Evolutionary conservation across 2,888 invertebrate genomes (phyloP).

Genomic region (Zaprionus lineosus): DNA sequence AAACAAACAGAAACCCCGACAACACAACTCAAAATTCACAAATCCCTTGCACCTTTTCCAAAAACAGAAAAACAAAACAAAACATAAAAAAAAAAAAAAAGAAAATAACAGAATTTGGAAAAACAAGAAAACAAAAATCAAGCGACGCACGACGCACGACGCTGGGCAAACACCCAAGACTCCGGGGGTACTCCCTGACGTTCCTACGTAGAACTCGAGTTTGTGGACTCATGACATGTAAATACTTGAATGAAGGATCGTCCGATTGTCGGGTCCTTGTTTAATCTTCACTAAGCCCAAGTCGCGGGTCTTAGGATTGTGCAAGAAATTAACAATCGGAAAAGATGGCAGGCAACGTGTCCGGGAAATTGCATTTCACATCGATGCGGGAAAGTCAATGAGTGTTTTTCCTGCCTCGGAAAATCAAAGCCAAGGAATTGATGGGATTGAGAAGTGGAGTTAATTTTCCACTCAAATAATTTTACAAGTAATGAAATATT

Average conservation of each 20-base stretch:
- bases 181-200: too few species aligned
- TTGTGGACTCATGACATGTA: slow-evolving; percentile 24
- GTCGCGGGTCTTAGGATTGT: slow-evolving; percentile 60
- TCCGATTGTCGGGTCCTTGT: slow-evolving; percentile 43
- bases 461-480: too few species aligned
- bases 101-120: too few species aligned
- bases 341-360: slow-evolving; percentile 34
- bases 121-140: slow-evolving; percentile 31
- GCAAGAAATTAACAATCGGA: slow-evolving; percentile 70
- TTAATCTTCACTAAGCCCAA: slow-evolving; percentile 62
- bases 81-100: slow-evolving; percentile 10
- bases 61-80: slow-evolving; percentile 24
- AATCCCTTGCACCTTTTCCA: slow-evolving; percentile 63
- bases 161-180: slow-evolving; percentile 44
- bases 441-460: too few species aligned
- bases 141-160: slow-evolving; percentile 68
- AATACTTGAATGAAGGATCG: slow-evolving; percentile 31
- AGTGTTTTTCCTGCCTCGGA: too few species aligned
- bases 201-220: slow-evolving; percentile 48
- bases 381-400: neutral
- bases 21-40: slow-evolving; percentile 37
- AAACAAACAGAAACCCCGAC: slow-evolving; percentile 56
- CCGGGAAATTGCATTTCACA: neutral
- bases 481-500: too few species aligned
- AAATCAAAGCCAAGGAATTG: too few species aligned